These are phyloP conservation scores for Chelonia mydas DNA, from an alignment of 2,797 vertebrate genomes.

Conservation along the genomic window DNA sequence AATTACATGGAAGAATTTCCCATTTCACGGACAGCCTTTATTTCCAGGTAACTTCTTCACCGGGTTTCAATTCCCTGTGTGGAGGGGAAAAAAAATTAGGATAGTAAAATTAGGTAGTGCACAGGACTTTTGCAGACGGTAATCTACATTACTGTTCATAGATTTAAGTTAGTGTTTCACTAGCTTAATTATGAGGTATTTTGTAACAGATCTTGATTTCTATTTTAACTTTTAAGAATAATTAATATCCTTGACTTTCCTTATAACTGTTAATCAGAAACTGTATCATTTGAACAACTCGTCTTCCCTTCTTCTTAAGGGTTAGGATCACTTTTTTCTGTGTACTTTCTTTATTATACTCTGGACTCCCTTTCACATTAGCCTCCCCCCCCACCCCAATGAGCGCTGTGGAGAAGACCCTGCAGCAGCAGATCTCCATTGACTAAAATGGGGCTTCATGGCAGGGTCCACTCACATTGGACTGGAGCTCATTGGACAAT, in stretches of 20 bases:
- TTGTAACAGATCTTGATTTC: background rate
- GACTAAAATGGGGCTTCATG: background rate
- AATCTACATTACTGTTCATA: background rate
- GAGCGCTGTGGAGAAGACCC: background rate
- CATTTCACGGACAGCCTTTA: constrained; percentile 75
- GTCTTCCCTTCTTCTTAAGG: background rate
- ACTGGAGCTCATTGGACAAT: background rate
- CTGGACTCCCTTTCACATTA: background rate
- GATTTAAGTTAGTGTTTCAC: background rate
- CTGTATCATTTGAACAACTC: background rate
- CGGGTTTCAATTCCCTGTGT: constrained; percentile 90
- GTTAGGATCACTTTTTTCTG: background rate
- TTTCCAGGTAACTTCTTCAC: constrained; percentile 92
- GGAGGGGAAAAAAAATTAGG: constrained; percentile 3
- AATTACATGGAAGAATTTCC: constrained; percentile 24
- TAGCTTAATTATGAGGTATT: background rate
- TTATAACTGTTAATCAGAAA: background rate
- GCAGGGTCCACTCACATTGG: background rate
- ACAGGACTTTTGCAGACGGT: background rate
- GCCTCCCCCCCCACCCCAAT: background rate
- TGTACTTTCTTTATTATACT: background rate
- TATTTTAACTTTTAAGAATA: background rate
- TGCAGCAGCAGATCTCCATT: background rate
- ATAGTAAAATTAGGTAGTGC: background rate
- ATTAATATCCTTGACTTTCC: background rate